These are phyloP conservation scores for Agonopterix arenella DNA, from an alignment of 2,888 invertebrate genomes.

Conservation along the genomic window DNA sequence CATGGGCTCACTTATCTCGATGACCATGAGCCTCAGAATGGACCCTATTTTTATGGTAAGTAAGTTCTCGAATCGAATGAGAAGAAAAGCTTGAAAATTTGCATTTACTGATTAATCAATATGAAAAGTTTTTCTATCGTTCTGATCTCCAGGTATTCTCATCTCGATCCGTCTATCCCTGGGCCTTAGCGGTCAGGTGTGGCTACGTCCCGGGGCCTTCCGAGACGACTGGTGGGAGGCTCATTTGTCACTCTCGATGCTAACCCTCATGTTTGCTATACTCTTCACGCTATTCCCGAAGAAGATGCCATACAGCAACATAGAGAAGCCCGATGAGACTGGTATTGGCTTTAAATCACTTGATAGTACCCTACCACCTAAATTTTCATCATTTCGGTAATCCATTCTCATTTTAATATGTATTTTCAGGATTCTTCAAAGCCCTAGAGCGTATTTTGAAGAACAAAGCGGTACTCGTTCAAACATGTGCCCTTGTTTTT, in stretches of 20 bases:
- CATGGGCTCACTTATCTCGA: slow-evolving; percentile 59
- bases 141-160: slow-evolving; percentile 45
- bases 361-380: too few species aligned
- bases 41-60: slow-evolving; percentile 59
- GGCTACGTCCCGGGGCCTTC: slow-evolving; percentile 40
- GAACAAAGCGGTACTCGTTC: slow-evolving; percentile 43
- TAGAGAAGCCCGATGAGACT: slow-evolving; percentile 20
- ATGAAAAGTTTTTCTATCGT: background rate
- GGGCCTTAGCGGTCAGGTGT: slow-evolving; percentile 47
- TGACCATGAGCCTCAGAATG: slow-evolving; percentile 57
- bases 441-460: slow-evolving; percentile 35
- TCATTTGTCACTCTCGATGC: slow-evolving; percentile 49
- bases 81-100: background rate
- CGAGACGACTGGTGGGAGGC: slow-evolving; percentile 56
- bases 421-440: slow-evolving; percentile 31
- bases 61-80: background rate
- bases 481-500: slow-evolving; percentile 40
- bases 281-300: slow-evolving; percentile 55
- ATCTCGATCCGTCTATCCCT: slow-evolving; percentile 61
- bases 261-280: slow-evolving; percentile 55
- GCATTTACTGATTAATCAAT: too few species aligned
- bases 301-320: slow-evolving; percentile 32
- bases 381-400: too few species aligned
- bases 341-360: slow-evolving; percentile 15
- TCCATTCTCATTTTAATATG: background rate